phyloP scores from a whole-genome alignment of 2,888 invertebrate species.

The Iphiclides podalirius region DNA sequence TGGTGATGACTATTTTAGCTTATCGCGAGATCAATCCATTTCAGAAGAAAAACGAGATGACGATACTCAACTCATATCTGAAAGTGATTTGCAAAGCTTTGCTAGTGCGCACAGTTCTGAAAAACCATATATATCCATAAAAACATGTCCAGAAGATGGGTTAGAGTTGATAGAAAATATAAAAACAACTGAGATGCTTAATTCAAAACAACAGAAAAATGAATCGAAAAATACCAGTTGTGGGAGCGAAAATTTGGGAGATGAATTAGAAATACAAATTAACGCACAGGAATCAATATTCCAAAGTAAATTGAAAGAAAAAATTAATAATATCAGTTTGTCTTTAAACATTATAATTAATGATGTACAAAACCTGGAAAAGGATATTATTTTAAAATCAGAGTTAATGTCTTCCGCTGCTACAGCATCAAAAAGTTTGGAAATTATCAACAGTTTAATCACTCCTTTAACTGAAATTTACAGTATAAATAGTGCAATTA shows the following conservation, averaged over 20 bases:
- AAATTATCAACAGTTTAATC: conserved; percentile 81
- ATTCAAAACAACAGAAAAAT: conserved; percentile 57
- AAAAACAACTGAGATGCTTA: conserved; percentile 41
- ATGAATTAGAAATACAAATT: conserved; percentile 47
- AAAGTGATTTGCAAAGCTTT: conserved; percentile 83
- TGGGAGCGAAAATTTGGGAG: conserved; percentile 67
- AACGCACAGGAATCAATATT: conserved; percentile 31
- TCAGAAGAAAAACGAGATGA: conserved; percentile 81
- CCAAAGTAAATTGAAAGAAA: conserved; percentile 47
- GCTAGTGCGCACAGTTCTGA: conserved; percentile 83
- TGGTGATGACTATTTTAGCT: conserved; percentile 83
- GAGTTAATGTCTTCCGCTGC: conserved; percentile 83
- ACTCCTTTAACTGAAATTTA: conserved; percentile 83
- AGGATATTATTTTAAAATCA: conserved; percentile 83
- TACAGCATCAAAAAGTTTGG: conserved; percentile 83
- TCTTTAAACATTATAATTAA: conserved; percentile 73
- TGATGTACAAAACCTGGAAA: conserved; percentile 81
- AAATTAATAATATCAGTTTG: conserved; percentile 43
- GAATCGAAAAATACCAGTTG: conserved; percentile 67
- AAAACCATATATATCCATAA: conserved; percentile 58
- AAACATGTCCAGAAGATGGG: conserved; percentile 51
- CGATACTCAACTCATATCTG: conserved; percentile 77
- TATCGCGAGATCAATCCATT: conserved; percentile 81
- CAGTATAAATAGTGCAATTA: conserved; percentile 78
- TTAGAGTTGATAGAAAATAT: conserved; percentile 54